Evolutionary conservation across 1,140 invertebrate genomes (phyloP).

Genomic region (Drosophila equinoxialis): DNA sequence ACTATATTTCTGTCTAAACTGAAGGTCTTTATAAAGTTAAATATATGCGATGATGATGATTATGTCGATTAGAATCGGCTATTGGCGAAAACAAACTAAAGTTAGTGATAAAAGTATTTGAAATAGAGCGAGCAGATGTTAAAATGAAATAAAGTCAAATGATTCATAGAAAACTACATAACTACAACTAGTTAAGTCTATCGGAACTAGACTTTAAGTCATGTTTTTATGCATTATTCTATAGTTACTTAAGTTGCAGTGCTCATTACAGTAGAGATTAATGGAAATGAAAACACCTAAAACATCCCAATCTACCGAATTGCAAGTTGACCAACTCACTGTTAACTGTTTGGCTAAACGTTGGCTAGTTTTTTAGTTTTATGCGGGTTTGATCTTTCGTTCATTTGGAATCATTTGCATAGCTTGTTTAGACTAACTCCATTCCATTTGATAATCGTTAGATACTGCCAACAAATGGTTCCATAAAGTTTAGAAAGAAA

Average conservation of each 20-base stretch:
- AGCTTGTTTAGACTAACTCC: slow-evolving; percentile 60
- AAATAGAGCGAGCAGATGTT: background rate
- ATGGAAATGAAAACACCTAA: too few relatives aligned
- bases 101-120: slow-evolving; percentile 11
- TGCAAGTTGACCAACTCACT: background rate
- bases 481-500: background rate
- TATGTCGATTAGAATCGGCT: background rate
- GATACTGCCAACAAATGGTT: slow-evolving; percentile 22
- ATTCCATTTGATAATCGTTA: slow-evolving; percentile 24
- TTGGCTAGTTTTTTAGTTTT: slow-evolving; percentile 9
- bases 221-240: too few relatives aligned
- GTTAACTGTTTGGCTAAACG: slow-evolving; percentile 3
- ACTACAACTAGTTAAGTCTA: too few relatives aligned
- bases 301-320: too few relatives aligned
- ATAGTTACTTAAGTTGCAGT: too few relatives aligned
- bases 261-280: too few relatives aligned
- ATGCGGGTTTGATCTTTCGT: slow-evolving; percentile 8
- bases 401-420: slow-evolving; percentile 55
- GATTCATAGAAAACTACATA: too few relatives aligned
- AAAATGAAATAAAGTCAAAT: too few relatives aligned
- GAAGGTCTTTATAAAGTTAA: slow-evolving; percentile 4
- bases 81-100: slow-evolving; percentile 32
- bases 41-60: background rate
- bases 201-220: too few relatives aligned
- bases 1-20: background rate